Percentiles rank a stretch among this genome's conserved stretches.
phyloP scores from a whole-genome alignment of 2,113 vertebrate species.

The Crotalus horridus region DNA sequence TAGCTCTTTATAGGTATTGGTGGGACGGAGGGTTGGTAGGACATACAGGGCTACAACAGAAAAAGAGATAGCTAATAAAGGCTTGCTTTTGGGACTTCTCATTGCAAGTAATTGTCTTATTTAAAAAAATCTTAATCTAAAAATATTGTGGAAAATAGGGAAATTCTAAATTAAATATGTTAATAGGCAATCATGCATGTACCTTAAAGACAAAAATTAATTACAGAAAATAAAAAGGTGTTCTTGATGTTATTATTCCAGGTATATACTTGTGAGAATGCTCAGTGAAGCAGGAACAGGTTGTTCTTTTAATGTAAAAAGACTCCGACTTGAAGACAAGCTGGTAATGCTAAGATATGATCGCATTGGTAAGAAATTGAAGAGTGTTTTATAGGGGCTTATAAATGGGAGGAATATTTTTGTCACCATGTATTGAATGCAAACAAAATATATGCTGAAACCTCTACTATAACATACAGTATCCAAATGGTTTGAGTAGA shows the following conservation, averaged over 20 bases:
- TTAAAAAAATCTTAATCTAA: not conserved
- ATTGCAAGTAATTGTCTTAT: not conserved
- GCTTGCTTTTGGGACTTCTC: not conserved
- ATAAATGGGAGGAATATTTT: slow-evolving; percentile 4
- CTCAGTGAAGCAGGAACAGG: slow-evolving; percentile 89
- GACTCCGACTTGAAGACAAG: slow-evolving; percentile 83
- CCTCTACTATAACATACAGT: slow-evolving; percentile 26
- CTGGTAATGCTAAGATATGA: slow-evolving; percentile 86
- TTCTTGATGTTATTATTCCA: slow-evolving; percentile 50
- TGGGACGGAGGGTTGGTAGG: not conserved
- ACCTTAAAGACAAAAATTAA: not conserved
- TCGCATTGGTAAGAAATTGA: slow-evolving; percentile 81
- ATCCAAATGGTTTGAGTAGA: slow-evolving; percentile 41
- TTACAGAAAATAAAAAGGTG: not conserved
- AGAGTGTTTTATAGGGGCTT: slow-evolving; percentile 4
- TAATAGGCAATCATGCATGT: not conserved
- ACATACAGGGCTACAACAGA: not conserved
- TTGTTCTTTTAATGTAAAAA: slow-evolving; percentile 83
- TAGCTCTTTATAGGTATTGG: too few relatives aligned
- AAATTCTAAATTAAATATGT: not conserved
- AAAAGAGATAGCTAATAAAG: not conserved
- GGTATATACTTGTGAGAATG: slow-evolving; percentile 89
- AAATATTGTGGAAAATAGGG: not conserved
- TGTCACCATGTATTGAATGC: slow-evolving; percentile 17
- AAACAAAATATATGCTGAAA: slow-evolving; percentile 28